These are phyloP conservation scores for Autographa gamma DNA, from an alignment of 2,888 invertebrate species.

Conservation along the genomic window DNA sequence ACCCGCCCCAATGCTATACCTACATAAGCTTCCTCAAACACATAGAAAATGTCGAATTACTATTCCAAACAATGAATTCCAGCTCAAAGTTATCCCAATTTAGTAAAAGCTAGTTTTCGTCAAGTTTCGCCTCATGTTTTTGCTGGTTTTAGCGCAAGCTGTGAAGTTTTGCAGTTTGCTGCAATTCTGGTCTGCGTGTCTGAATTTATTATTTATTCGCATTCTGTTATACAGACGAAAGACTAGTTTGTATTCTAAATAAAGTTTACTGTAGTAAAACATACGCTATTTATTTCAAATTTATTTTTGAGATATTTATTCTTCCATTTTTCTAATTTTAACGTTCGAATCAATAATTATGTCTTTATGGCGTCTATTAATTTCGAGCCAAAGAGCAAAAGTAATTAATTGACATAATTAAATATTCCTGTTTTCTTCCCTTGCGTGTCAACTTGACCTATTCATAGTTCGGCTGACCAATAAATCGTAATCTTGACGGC, in stretches of 20 bases:
- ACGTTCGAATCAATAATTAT: too few relatives aligned
- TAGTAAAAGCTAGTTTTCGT: slow-evolving; percentile 10
- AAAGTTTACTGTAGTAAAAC: too few relatives aligned
- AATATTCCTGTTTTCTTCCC: background rate
- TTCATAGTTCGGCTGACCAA: background rate
- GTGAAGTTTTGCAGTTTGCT: slow-evolving; percentile 20
- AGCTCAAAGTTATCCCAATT: slow-evolving; percentile 7
- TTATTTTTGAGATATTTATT: too few relatives aligned
- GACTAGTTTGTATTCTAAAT: background rate
- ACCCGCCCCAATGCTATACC: too few relatives aligned
- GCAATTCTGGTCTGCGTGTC: slow-evolving; percentile 7
- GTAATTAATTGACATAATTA: background rate
- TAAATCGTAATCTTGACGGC: background rate
- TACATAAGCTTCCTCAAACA: too few relatives aligned
- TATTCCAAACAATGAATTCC: slow-evolving; percentile 10
- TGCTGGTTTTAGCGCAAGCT: slow-evolving; percentile 31
- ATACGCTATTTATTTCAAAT: too few relatives aligned
- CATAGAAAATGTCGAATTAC: background rate
- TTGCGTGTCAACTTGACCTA: slow-evolving; percentile 1
- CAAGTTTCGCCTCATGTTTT: slow-evolving; percentile 23
- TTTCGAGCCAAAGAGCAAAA: background rate
- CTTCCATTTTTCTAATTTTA: too few relatives aligned
- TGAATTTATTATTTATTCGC: slow-evolving; percentile 36
- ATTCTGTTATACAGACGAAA: slow-evolving; percentile 9
- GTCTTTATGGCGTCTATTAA: too few relatives aligned